A percentile compares a stretch with the other conserved stretches of the same genome.
Evolutionary conservation across 2,888 invertebrate species (phyloP).

Genomic region (Synergus gifuensis): DNA sequence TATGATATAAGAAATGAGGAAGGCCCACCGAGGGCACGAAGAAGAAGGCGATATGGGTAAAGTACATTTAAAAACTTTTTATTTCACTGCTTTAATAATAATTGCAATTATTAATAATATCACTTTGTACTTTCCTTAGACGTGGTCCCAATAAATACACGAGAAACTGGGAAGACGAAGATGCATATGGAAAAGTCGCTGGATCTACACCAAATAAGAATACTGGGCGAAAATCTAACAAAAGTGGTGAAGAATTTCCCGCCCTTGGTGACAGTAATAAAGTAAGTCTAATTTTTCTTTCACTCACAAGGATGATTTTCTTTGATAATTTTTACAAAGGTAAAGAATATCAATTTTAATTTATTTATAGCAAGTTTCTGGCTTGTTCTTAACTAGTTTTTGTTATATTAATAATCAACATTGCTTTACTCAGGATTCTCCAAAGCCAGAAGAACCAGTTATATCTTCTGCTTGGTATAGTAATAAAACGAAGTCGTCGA

Average conservation of each 20-base stretch:
- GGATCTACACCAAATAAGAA: slow-evolving; percentile 67
- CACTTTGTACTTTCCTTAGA: slow-evolving; percentile 75
- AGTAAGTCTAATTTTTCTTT: slow-evolving; percentile 54
- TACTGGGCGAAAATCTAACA: slow-evolving; percentile 69
- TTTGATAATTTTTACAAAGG: not conserved
- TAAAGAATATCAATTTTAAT: too few relatives aligned
- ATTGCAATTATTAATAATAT: slow-evolving; percentile 36
- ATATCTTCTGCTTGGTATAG: slow-evolving; percentile 76
- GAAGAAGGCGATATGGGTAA: slow-evolving; percentile 92
- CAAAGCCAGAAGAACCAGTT: slow-evolving; percentile 71
- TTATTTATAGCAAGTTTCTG: not conserved
- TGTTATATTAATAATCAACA: not conserved
- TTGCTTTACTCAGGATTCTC: slow-evolving; percentile 61
- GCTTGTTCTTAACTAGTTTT: not conserved
- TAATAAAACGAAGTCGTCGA: slow-evolving; percentile 72
- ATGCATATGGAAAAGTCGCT: slow-evolving; percentile 86
- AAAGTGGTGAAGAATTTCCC: slow-evolving; percentile 81
- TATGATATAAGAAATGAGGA: slow-evolving; percentile 97
- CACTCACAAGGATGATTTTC: not conserved
- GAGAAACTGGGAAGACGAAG: slow-evolving; percentile 95
- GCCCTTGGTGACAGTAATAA: slow-evolving; percentile 75
- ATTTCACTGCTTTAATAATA: not conserved
- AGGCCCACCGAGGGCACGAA: slow-evolving; percentile 91
- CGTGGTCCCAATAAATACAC: slow-evolving; percentile 96
- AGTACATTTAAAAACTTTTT: not conserved